phyloP scores from a whole-genome alignment of 2,797 vertebrate species.

The Parauchenoglanis punctatus region DNA sequence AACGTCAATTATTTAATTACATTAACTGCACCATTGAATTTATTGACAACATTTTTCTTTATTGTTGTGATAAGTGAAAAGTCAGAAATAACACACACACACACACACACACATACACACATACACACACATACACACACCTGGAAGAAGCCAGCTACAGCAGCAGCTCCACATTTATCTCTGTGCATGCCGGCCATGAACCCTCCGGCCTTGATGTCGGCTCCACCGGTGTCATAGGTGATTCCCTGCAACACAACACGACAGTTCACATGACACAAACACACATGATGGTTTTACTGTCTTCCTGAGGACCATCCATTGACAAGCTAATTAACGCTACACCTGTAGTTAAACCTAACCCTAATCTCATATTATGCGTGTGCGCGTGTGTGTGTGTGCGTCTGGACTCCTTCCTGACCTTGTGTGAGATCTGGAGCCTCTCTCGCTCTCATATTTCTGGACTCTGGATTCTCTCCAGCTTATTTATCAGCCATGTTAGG shows the following conservation, averaged over 20 bases:
- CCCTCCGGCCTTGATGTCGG: constrained; percentile 84
- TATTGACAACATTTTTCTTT: neutral
- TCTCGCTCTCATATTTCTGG: no score
- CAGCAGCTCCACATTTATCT: constrained; percentile 83
- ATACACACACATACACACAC: constrained; percentile 53
- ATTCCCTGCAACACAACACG: constrained; percentile 71
- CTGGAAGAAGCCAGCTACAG: constrained; percentile 83
- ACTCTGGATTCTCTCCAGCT: no score
- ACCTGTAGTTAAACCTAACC: no score
- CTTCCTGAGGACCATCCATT: no score
- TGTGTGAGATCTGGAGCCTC: no score
- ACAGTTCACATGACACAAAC: neutral
- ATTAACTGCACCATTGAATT: neutral
- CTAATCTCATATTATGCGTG: no score
- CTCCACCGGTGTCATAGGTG: constrained; percentile 84
- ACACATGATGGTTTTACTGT: no score
- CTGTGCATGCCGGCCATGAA: constrained; percentile 85
- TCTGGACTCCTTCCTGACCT: no score
- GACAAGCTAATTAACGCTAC: no score
- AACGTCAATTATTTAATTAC: neutral
- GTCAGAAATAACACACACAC: neutral
- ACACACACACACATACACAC: neutral
- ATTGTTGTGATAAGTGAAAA: neutral
- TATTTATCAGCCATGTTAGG: no score
- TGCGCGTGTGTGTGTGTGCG: no score